Base-by-base conservation (phyloP, 2,113 vertebrate genomes). In the Labeo catla region DNA sequence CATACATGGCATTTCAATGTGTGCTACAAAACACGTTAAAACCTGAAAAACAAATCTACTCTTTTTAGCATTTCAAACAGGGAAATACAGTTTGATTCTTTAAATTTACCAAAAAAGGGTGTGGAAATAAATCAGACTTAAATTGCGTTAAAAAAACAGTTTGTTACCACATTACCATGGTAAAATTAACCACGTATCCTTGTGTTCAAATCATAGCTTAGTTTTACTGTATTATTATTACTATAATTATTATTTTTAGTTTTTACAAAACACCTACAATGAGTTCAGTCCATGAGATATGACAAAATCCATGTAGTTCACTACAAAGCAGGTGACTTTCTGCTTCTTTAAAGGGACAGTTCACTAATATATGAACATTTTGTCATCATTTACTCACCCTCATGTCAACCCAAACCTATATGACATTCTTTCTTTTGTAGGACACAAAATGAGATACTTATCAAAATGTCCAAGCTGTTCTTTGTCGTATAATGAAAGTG, bases 141-240 rank as follows among this genome's bases (percentile, higher is more conserved):
- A 49, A 49, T 49, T 12, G 16, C 16, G 12, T 57, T 12, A 16
- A 78, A 49, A 84, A 57, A 78, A 39, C 45, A 19, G 21, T 68
- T 52, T 72, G 54, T 28, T 61, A 54, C 77, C 43, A 21, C 65
- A 72, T 2, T 61, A 47, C 34, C 47, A 65, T 34, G 23, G 80
- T 52, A 76, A 68, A 63, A 49, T 36, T 59, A 36, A 57, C 66
- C 19, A 74, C 49, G 57, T 52, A 57, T n/a, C 43, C 49, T 39
- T 28, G 28, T 65, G 43, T 80, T 86, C 10, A 23, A 82, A 63
- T 63, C n/a, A 86, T 77, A 87, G 80, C 86, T 77, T 83, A 86
- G 54, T 83, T 63, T 74, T 66, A 82, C 79, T 47, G 70, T 52
- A 50, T 61, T n/a, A 68, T 72, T 83, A 73, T 72, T 70, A 68